These are phyloP conservation scores for Monarcha castaneiventris DNA, from an alignment of 2,113 vertebrate species.

Conservation along the genomic window DNA sequence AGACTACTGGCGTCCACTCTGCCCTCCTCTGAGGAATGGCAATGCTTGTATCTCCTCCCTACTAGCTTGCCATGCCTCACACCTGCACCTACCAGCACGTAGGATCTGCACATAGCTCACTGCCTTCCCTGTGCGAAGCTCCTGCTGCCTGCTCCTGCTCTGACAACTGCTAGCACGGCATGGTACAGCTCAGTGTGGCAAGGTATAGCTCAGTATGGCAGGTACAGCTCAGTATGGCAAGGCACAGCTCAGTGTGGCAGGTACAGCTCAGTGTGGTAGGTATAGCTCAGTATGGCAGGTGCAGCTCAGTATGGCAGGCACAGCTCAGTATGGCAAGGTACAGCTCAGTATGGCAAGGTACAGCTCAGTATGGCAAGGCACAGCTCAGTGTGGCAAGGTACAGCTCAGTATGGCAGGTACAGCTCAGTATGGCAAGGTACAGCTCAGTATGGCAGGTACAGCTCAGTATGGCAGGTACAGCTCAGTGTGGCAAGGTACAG, in stretches of 20 bases:
- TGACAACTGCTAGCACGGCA: neutral
- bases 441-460: too few relatives aligned
- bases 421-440: accelerated
- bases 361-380: too few relatives aligned
- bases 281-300: accelerated
- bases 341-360: accelerated
- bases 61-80: neutral
- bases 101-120: neutral
- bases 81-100: neutral
- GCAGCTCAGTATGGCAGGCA: too few relatives aligned
- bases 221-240: accelerated
- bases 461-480: too few relatives aligned
- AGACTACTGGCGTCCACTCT: accelerated
- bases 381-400: too few relatives aligned
- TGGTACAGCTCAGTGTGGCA: accelerated
- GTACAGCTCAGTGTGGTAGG: neutral
- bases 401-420: too few relatives aligned
- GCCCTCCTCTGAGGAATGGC: neutral
- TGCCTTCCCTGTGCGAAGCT: neutral
- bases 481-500: neutral
- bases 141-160: neutral
- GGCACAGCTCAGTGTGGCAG: accelerated
- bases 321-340: too few relatives aligned
- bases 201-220: neutral
- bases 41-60: neutral